Evolutionary conservation across 2,888 invertebrate species (phyloP).

Genomic region (Orthosia gracilis): DNA sequence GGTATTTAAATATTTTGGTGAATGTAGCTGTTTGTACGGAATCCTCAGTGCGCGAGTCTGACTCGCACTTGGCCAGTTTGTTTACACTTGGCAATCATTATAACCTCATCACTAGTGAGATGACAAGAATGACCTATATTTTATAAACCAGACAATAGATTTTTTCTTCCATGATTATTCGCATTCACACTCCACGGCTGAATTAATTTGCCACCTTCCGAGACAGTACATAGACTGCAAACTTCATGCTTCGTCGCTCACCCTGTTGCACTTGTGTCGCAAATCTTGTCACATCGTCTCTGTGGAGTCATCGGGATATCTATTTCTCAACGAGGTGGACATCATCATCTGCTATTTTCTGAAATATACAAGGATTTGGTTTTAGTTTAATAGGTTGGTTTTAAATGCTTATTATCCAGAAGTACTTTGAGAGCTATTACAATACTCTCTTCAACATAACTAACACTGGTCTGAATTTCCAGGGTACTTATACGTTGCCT

Average conservation of each 20-base stretch:
- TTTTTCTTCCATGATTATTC: neutral
- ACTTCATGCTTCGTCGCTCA: slow-evolving; percentile 16
- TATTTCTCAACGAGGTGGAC: neutral
- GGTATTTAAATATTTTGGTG: no score
- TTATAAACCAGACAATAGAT: neutral
- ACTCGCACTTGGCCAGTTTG: no score
- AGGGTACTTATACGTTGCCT: no score
- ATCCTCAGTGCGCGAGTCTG: no score
- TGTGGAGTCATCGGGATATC: neutral
- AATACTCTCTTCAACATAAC: no score
- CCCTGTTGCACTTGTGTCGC: neutral
- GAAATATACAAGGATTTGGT: no score
- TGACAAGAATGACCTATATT: neutral
- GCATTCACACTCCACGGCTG: neutral
- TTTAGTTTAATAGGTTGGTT: no score
- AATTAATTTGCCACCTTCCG: neutral
- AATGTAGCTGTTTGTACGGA: no score
- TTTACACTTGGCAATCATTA: neutral
- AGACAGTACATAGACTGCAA: neutral
- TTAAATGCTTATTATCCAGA: no score
- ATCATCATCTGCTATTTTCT: neutral
- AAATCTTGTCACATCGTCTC: neutral
- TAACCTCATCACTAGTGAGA: neutral
- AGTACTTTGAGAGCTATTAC: no score
- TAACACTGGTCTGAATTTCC: no score